These are phyloP conservation scores for Sericinus montela DNA, from an alignment of 2,888 invertebrate genomes.

Conservation along the genomic window DNA sequence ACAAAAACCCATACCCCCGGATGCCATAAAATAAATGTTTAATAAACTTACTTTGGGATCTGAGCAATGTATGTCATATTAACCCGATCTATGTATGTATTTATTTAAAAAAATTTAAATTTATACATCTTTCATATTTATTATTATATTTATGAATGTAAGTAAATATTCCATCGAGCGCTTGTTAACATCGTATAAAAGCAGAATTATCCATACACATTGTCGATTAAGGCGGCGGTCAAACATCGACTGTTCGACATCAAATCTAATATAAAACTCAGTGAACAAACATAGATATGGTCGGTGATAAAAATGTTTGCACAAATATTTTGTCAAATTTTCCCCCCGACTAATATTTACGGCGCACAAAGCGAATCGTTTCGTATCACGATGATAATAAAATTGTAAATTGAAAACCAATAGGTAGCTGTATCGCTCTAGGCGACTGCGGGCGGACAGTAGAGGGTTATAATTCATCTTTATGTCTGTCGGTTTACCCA, in stretches of 20 bases:
- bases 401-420: constrained; percentile 25
- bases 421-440: constrained; percentile 5
- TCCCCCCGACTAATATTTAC: constrained; percentile 10
- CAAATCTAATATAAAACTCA: constrained; percentile 33
- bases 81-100: too few species aligned
- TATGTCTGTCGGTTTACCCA: constrained; percentile 27
- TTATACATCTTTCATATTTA: too few species aligned
- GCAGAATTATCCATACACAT: constrained; percentile 29
- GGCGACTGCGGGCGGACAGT: constrained; percentile 20
- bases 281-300: constrained; percentile 31
- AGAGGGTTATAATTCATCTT: constrained; percentile 28
- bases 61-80: too few species aligned
- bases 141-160: too few species aligned
- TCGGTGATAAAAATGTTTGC: constrained; percentile 32
- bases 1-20: too few species aligned
- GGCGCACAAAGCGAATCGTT: constrained; percentile 19
- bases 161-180: constrained; percentile 2
- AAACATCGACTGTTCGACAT: constrained; percentile 27
- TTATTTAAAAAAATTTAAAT: too few species aligned
- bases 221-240: constrained; percentile 27
- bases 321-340: constrained; percentile 33
- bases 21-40: too few species aligned
- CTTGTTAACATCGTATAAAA: constrained; percentile 19
- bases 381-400: constrained; percentile 23
- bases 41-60: too few species aligned